Base-by-base conservation (phyloP, 2,797 vertebrate species). In the Poecilia picta region DNA sequence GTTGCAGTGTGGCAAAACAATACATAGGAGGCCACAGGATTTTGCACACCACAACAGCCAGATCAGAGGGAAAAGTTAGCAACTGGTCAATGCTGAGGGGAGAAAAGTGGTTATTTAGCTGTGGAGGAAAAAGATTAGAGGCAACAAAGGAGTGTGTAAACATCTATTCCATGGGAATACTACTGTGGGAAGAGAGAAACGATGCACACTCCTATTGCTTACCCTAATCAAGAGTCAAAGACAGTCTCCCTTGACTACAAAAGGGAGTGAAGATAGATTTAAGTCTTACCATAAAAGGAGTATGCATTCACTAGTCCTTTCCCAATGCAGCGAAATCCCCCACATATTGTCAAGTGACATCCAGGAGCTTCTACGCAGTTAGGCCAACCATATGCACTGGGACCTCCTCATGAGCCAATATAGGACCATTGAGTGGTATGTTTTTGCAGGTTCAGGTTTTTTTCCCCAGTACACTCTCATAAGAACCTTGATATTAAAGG, bases 1-100 rank as follows among this genome's bases (percentile, higher is more conserved):
- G 97, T 98, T 97, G 98, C 97, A 98, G 98, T 98, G 97, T 97
- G 97, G 97, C 98, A 98, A 98, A 96, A 97, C 96, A 96, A 95
- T 95, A 97, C 88, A 91, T 75, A 70, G 87, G 89, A 89, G 95
- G 96, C 92, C 96, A 97, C 84, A 94, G 94, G 90, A 96, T 97
- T 98, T 99, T 98, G 98, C 97, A 98, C 98, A 98, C 98, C 97
- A 98, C 97, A 98, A 98, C 97, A 98, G 97, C 97, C 98, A 99
- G 97, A 98, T 96, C 97, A 97, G 96, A 98, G 90, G 88, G 88
- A 97, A 93, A 97, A 95, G 96, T 99, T 98, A 98, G 98, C 97
- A 95, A 94, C 90, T 62, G 87, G 39, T 81, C 78, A 88, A 31
- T 49, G 85, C 89, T 83, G 78, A 88, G 95, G 92, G 89, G 89